A percentile compares a stretch with the other conserved stretches of the same genome.
Evolutionary conservation across 2,888 invertebrate genomes (phyloP).

Genomic region (Periphyllus acericola): DNA sequence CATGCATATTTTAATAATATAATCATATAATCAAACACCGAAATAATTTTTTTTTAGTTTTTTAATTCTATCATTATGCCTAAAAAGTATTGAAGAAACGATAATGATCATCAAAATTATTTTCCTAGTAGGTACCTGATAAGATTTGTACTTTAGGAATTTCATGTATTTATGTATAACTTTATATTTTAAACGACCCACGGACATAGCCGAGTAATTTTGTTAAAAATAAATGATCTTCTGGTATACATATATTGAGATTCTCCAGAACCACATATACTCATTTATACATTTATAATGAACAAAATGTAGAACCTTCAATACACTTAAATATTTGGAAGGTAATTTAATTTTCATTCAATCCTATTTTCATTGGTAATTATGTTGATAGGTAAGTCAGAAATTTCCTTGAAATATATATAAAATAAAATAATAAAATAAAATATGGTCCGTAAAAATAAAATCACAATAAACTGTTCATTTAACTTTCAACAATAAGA

Average conservation of each 20-base stretch:
- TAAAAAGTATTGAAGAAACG: conserved; percentile 9
- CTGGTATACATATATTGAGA: too few species aligned
- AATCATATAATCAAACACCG: not conserved
- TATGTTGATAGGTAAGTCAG: too few species aligned
- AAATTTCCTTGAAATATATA: too few species aligned
- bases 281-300: not conserved
- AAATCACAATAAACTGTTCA: too few species aligned
- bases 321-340: too few species aligned
- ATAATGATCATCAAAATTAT: conserved; percentile 32
- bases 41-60: not conserved
- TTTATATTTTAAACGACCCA: conserved; percentile 20
- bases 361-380: too few species aligned
- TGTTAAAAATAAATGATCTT: not conserved
- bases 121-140: conserved; percentile 18
- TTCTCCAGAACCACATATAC: not conserved
- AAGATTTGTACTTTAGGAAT: conserved; percentile 4
- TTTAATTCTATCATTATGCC: conserved; percentile 4
- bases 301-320: not conserved
- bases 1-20: too few species aligned
- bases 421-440: too few species aligned
- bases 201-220: not conserved
- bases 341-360: too few species aligned
- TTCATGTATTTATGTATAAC: not conserved
- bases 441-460: too few species aligned
- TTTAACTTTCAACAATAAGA: too few species aligned